A percentile compares a stretch with the other conserved stretches of the same genome.
Conservation (phyloP, 2,113 vertebrate species). For the Sphyrna mokarran region DNA sequence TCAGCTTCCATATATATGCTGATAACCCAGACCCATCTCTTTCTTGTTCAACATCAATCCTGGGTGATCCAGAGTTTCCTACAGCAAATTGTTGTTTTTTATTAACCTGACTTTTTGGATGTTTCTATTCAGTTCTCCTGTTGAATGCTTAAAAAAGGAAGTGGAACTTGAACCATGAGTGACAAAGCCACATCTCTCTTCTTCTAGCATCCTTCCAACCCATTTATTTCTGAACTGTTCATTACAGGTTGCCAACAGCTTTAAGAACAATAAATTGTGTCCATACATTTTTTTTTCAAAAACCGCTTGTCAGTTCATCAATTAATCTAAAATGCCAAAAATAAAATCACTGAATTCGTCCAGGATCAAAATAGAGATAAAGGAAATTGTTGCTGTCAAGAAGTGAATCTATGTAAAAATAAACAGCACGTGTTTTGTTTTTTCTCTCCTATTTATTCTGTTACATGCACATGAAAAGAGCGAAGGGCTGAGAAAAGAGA, state of each 20-base stretch:
- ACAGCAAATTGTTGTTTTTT: not conserved
- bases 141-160: not conserved
- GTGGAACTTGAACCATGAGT: not conserved
- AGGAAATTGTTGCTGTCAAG: not conserved
- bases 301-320: not conserved
- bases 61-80: too few relatives aligned
- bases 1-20: not conserved
- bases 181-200: not conserved
- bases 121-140: not conserved
- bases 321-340: not conserved
- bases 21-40: not conserved
- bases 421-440: not conserved
- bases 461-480: not conserved
- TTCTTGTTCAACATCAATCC: not conserved
- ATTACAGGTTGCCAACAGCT: not conserved
- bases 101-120: not conserved
- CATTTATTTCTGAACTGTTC: not conserved
- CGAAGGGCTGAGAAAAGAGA: not conserved
- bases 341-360: not conserved
- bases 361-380: not conserved
- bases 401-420: not conserved
- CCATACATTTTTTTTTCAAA: not conserved
- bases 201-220: not conserved
- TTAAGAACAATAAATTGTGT: not conserved
- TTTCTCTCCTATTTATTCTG: not conserved